Evolutionary conservation across 2,797 vertebrate genomes (phyloP), one percentile per base, ranked within the genome.

Genomic region (Sebastes iracundus): DNA sequence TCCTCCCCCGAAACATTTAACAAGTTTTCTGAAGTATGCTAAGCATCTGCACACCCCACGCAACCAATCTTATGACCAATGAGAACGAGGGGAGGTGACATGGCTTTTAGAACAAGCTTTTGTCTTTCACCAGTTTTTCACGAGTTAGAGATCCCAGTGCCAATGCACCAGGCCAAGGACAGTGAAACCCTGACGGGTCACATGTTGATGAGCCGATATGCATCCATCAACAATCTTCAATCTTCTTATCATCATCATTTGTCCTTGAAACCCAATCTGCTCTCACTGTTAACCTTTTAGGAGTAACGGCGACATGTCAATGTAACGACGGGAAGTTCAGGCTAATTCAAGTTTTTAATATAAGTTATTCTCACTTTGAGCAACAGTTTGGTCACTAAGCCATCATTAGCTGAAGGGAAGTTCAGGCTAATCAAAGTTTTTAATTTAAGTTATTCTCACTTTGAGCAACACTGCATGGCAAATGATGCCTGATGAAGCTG

Each of bases 21-120:
- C 20, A 30, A 58, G 53, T n/a, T 23, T 87, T 74, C 61, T 25
- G 66, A 88, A 79, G 85, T 84, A 93, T 85, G 85, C 68, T 13
- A 72, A 70, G 68, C 64, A 87, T 90, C 79, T 53, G 13, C n/a
- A 38, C 67, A 53, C 61, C 77, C 52, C 25, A 14, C 76, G 13
- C 66, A 76, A 62, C 70, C 85, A 74, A 86, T 83, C 84, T 79
- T 12, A 79, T 66, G 71, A 75, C 93, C 95, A 95, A 94, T 95
- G n/a, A 65, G 87, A 94, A 64, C 10, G 3, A 87, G 92, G 89
- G 93, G 93, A 16, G 91, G 93, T 59, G 82, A 58, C 30, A 33
- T 1, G 32, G 67, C 35, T 72, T 85, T 82, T 25, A 55, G 38
- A 2, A 27, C 13, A 60, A 42, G 55, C 68, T 82, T 78, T 81